Evolutionary conservation across 2,888 invertebrate genomes (phyloP), one percentile per base, ranked within the genome.

Genomic region (Scaptomyza polygonia): DNA sequence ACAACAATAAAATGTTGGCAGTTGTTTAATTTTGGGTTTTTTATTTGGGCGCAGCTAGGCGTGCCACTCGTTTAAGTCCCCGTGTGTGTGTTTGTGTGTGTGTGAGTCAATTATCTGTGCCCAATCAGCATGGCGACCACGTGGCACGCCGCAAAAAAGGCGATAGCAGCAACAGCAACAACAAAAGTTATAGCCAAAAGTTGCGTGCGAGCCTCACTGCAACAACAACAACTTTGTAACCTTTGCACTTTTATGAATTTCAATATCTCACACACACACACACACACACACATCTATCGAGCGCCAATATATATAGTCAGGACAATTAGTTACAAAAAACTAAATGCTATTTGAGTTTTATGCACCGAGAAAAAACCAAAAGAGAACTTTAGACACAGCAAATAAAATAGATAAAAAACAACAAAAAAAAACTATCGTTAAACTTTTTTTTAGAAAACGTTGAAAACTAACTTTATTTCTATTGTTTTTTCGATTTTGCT

Each of bases 211-310:
- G 57, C 29, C 44, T 36, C 56, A 43, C 43, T 39, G 40, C 67
- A 70, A 47, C 45, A 29, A 9, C 30, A 56, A 55, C 58, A 78
- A 81, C 79, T 85, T 79, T 80, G 75, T 81, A 80, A 81, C 82
- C 79, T 80, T 75, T 75, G 85, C 85, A 81, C 79, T 85, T 80
- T 80, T 78, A 67, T 68, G 72, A 70, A 76, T 85, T 82, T 75
- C 77, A 74, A 78, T 51, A 40, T 68, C 36, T 14, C 36, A 8
- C 34, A 45, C 16, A 40, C 47, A 27, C 29, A 48, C 8, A 53
- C 56, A 56, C n/a, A 44, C n/a, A 32, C 47, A 30, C 30, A 47
- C 8, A 56, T 51, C 36, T 11, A 11, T 34, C 25, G 11, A 25
- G 61, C 39, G 36, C 34, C 39, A 27, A 49, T 57, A 55, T 57